Evolutionary conservation across 2,113 vertebrate species (phyloP).

Genomic region (Xenopus borealis): DNA sequence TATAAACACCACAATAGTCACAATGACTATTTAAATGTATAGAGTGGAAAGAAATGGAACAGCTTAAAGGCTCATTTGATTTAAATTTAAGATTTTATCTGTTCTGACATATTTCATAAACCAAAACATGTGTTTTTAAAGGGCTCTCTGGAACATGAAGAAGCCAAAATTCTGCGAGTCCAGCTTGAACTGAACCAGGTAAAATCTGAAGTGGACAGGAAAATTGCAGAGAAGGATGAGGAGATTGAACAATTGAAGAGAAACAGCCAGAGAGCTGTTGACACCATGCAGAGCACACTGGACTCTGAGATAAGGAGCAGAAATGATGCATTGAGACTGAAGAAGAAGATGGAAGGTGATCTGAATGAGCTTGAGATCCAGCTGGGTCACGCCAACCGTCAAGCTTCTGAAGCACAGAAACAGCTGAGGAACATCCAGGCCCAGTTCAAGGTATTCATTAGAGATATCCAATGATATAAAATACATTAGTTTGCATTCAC

Average conservation of each 20-base stretch:
- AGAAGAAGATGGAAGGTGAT: no score
- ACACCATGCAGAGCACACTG: constrained; percentile 69
- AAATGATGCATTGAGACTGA: constrained; percentile 72
- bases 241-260: constrained; percentile 71
- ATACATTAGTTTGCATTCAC: no score
- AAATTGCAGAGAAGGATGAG: constrained; percentile 69
- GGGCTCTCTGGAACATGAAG: constrained; percentile 64
- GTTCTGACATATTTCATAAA: background rate
- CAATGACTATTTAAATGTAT: no score
- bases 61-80: background rate
- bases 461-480: background rate
- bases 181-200: constrained; percentile 70
- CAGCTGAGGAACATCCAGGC: constrained; percentile 67
- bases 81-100: no score
- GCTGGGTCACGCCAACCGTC: constrained; percentile 72
- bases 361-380: no score
- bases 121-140: background rate
- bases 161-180: constrained; percentile 67
- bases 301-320: constrained; percentile 70
- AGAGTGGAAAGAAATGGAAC: background rate
- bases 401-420: constrained; percentile 68
- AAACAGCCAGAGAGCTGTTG: constrained; percentile 63
- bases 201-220: constrained; percentile 66
- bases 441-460: constrained; percentile 60
- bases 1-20: no score